A percentile compares a stretch with the other conserved stretches of the same genome.
phyloP scores from a whole-genome alignment of 2,797 vertebrate genomes.

The Falco columbarius region DNA sequence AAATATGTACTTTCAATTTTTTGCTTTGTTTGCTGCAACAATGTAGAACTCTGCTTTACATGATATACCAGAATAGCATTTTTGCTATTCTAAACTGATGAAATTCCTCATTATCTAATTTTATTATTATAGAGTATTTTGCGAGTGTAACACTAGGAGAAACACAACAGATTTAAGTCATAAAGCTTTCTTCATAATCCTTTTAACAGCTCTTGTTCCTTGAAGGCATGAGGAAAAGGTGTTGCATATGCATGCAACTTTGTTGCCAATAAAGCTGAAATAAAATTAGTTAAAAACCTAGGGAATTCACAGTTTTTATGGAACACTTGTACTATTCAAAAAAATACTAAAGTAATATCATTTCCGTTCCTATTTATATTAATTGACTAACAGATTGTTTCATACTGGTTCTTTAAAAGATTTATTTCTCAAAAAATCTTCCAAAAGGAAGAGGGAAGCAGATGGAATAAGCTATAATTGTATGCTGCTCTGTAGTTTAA shows the following conservation, averaged over 20 bases:
- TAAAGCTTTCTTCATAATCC: constrained; percentile 62
- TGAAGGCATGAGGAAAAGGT: constrained; percentile 56
- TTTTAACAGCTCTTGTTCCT: constrained; percentile 71
- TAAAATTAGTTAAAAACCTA: constrained; percentile 74
- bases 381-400: constrained; percentile 67
- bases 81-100: constrained; percentile 42
- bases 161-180: constrained; percentile 57
- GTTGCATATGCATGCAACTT: constrained; percentile 61
- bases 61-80: constrained; percentile 1
- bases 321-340: constrained; percentile 62
- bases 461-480: not conserved
- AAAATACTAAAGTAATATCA: constrained; percentile 55
- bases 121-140: constrained; percentile 60
- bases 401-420: constrained; percentile 25
- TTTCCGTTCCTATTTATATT: constrained; percentile 65
- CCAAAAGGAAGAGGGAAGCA: constrained; percentile 45
- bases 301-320: constrained; percentile 61
- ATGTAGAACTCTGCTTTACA: not conserved
- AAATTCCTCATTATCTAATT: constrained; percentile 69
- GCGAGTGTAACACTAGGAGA: constrained; percentile 13
- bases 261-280: constrained; percentile 68
- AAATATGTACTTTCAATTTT: not conserved
- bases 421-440: constrained; percentile 65
- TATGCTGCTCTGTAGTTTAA: not conserved
- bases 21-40: not conserved